Conservation (phyloP, 2,888 invertebrate genomes). For the Allacma fusca region DNA sequence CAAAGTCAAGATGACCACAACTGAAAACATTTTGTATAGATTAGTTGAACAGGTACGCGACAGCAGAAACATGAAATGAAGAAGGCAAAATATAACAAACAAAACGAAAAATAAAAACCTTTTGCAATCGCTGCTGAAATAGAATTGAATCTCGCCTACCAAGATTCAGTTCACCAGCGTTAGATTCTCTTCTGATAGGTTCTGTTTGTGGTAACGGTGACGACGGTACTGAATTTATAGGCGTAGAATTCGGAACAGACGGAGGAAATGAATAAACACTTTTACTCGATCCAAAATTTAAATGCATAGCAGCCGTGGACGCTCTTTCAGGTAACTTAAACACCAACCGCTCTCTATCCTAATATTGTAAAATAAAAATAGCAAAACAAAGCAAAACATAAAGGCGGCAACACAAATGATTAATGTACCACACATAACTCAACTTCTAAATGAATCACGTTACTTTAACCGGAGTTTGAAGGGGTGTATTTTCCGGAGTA, state of each 20-base stretch:
- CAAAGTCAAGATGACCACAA: neutral
- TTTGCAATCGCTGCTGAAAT: slow-evolving; percentile 59
- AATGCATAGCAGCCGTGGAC: slow-evolving; percentile 57
- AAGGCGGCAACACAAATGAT: neutral
- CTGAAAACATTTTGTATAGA: neutral
- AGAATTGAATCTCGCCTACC: slow-evolving; percentile 52
- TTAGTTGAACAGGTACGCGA: no score
- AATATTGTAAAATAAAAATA: slow-evolving; percentile 46
- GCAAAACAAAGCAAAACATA: slow-evolving; percentile 39
- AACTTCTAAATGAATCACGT: slow-evolving; percentile 57
- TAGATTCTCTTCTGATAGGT: slow-evolving; percentile 41
- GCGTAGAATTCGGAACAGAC: slow-evolving; percentile 57
- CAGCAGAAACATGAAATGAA: slow-evolving; percentile 8
- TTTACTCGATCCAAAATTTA: slow-evolving; percentile 52
- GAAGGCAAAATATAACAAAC: slow-evolving; percentile 17
- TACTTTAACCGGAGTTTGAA: slow-evolving; percentile 63
- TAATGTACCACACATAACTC: neutral
- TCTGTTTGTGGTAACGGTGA: slow-evolving; percentile 58
- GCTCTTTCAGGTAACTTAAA: slow-evolving; percentile 56
- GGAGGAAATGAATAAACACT: slow-evolving; percentile 40
- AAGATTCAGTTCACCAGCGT: slow-evolving; percentile 28
- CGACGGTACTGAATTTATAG: slow-evolving; percentile 57
- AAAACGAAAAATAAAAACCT: slow-evolving; percentile 53
- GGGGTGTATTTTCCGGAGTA: slow-evolving; percentile 86
- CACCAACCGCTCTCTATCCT: slow-evolving; percentile 59